Base-by-base conservation (phyloP, 1,140 invertebrate species). In the Pogonognathellus flavescens region DNA sequence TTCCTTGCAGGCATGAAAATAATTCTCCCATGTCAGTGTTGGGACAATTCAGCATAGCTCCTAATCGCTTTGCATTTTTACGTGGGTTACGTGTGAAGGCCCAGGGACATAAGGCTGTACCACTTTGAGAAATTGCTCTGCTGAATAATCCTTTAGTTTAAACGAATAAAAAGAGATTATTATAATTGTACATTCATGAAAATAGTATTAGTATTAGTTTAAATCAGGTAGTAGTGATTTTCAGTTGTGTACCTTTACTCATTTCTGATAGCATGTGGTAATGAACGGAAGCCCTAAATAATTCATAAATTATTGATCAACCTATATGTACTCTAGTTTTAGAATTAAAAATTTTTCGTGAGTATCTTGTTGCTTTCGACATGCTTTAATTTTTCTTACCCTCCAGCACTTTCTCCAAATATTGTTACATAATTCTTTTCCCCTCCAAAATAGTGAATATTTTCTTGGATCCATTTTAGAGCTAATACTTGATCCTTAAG, bases 371-470 rank as follows among this genome's bases (percentile, higher is more conserved):
- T 53, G 13, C 13, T 7, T 53, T 13, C 13, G 13, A 53, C n/a
- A n/a, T n/a, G n/a, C n/a, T n/a, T n/a, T 53, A 53, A 41, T 3
- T 41, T 41, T 41, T 1, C 31, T 55, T 55, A 55, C 53, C 62
- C 31, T 41, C 31, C 41, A 0, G 62, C 57, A 11, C 13, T n/a
- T 52, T 84, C 62, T 81, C 87, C 31, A 84, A 80, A 70, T 49
- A 82, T 66, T 88, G 98, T 99, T 2, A 99, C 95, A 0, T 92
- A 93, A 13, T 91, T 88, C 0, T 94, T 93, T 91, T 98, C 95
- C 0, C 98, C 98, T 16, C 96, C 96, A 89, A 99, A 94, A 89
- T 94, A 93, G 50, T 92, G 93, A 86, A 96, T 94, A 92, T 98
- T 95, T 90, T 97, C 94, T 89, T 95, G 94, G 53, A 98, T 59